phyloP scores from a whole-genome alignment of 1,140 invertebrate species.

The Leptestheria dahalacensis region DNA sequence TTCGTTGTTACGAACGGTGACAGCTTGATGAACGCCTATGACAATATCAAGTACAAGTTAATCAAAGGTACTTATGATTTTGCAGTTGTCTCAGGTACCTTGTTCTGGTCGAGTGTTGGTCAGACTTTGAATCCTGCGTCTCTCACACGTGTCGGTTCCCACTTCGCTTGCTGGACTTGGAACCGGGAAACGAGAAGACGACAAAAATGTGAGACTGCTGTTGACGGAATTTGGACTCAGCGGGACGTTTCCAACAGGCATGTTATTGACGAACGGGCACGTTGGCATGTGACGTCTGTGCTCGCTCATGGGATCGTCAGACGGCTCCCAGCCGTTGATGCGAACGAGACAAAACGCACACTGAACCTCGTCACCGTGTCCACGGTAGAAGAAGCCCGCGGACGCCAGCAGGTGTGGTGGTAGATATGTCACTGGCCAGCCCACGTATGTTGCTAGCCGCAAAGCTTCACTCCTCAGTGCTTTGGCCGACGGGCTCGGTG shows the following conservation, averaged over 20 bases:
- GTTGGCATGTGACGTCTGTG: constrained; percentile 25
- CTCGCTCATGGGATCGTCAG: constrained; percentile 30
- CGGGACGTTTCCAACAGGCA: constrained; percentile 45
- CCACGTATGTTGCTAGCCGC: constrained; percentile 18
- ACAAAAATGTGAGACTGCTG: constrained; percentile 16
- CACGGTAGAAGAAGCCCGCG: constrained; percentile 33
- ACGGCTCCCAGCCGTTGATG: constrained; percentile 28
- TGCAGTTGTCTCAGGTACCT: too few species aligned
- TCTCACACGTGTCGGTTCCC: constrained; percentile 23
- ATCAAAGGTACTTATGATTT: too few species aligned
- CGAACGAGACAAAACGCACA: constrained; percentile 32
- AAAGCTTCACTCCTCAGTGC: constrained; percentile 11
- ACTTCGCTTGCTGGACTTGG: not conserved
- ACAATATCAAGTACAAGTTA: not conserved
- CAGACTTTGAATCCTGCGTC: not conserved
- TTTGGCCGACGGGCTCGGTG: not conserved
- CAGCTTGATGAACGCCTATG: not conserved
- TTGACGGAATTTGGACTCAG: constrained; percentile 26
- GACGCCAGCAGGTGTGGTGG: constrained; percentile 27
- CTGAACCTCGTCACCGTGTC: constrained; percentile 29
- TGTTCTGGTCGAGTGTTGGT: constrained; percentile 28
- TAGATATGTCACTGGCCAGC: constrained; percentile 21
- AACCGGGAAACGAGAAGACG: constrained; percentile 13
- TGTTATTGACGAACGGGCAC: constrained; percentile 52
- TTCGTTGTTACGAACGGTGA: not conserved